A percentile compares a stretch with the other conserved stretches of the same genome.
Evolutionary conservation across 2,888 invertebrate genomes (phyloP).

Genomic region (Arctia plantaginis): DNA sequence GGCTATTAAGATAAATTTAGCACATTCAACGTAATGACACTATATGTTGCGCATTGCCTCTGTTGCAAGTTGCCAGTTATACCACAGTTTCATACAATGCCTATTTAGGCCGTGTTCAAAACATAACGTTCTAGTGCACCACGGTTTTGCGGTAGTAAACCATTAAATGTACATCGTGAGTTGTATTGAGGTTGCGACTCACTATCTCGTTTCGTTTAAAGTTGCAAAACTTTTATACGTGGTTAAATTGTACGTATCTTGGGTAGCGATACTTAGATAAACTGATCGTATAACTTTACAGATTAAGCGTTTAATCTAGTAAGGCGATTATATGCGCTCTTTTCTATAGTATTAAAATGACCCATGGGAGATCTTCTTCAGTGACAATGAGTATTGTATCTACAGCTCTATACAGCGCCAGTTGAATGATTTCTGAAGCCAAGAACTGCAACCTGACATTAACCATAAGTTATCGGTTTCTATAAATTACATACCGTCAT

Average conservation of each 20-base stretch:
- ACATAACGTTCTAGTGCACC: slow-evolving; percentile 27
- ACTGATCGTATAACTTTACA: neutral
- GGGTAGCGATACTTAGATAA: neutral
- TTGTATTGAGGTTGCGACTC: slow-evolving; percentile 17
- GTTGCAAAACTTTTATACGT: neutral
- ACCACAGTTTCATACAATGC: slow-evolving; percentile 10
- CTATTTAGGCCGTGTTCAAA: slow-evolving; percentile 16
- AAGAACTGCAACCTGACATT: no score
- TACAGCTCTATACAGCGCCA: no score
- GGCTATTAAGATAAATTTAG: slow-evolving; percentile 10
- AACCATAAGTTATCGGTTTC: no score
- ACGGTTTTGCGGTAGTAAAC: slow-evolving; percentile 43
- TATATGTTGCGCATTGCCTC: neutral
- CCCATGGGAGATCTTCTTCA: neutral
- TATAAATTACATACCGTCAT: no score
- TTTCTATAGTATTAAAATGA: neutral
- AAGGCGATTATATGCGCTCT: neutral
- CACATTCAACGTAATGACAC: slow-evolving; percentile 5
- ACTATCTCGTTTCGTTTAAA: neutral
- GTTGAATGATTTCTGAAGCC: no score
- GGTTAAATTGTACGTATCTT: neutral
- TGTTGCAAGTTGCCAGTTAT: slow-evolving; percentile 3
- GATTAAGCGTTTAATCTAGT: neutral
- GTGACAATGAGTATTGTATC: neutral
- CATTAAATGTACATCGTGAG: slow-evolving; percentile 45